These are phyloP conservation scores for Troilus luridus DNA, from an alignment of 2,888 invertebrate genomes.

Conservation along the genomic window DNA sequence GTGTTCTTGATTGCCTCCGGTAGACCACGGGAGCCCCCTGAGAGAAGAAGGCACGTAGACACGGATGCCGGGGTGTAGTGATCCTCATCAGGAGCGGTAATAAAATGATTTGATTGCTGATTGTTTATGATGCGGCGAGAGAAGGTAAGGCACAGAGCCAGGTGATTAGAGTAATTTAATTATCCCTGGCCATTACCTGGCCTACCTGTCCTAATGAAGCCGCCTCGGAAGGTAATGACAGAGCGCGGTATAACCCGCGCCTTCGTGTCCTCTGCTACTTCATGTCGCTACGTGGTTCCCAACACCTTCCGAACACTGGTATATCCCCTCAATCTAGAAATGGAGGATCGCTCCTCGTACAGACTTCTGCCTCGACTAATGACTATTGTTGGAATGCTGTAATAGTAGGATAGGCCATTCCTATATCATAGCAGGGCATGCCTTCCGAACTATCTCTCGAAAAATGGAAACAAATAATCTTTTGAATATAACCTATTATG, in stretches of 20 bases:
- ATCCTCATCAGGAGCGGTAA: conserved; percentile 31
- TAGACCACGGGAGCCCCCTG: background rate
- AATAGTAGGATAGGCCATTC: background rate
- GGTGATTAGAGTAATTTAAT: conserved; percentile 56
- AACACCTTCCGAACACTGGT: background rate
- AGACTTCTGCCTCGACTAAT: background rate
- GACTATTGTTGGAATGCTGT: background rate
- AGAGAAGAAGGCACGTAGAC: background rate
- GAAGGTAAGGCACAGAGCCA: background rate
- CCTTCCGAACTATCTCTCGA: too few relatives aligned
- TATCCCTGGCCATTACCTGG: conserved; percentile 19
- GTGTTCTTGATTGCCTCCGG: background rate
- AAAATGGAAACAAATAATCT: too few relatives aligned
- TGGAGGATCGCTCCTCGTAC: background rate
- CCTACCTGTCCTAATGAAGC: conserved; percentile 45
- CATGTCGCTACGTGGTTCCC: background rate
- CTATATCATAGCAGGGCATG: too few relatives aligned
- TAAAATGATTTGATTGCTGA: background rate
- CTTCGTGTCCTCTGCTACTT: conserved; percentile 8
- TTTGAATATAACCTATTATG: too few relatives aligned
- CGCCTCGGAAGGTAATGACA: conserved; percentile 31
- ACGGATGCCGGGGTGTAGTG: background rate
- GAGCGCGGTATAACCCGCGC: conserved; percentile 10
- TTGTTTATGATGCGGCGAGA: conserved; percentile 21
- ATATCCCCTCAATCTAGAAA: background rate